Evolutionary conservation across 2,113 vertebrate genomes (phyloP), one percentile per base, ranked within the genome.

Genomic region (Hepsetus odoe): DNA sequence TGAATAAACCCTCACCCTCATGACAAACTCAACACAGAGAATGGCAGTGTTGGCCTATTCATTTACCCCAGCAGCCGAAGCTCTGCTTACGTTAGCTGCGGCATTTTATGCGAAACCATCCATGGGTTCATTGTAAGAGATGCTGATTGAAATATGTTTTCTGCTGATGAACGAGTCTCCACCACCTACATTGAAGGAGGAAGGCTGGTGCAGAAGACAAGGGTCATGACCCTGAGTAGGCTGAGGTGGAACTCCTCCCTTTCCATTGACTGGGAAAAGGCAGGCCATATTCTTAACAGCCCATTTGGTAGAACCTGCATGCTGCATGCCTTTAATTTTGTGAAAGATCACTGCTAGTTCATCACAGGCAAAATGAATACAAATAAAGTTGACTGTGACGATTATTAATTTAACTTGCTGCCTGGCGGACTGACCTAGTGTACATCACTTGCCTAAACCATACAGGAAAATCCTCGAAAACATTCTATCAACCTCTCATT

Each of bases 41-140:
- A 62, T 58, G 6, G 51, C 53, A 80, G 26, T 80, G 53, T 83
- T 80, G 16, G 32, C 28, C 9, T 3, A 24, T 46, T 12, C 38
- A 20, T 64, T 80, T 51, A 73, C 74, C 65, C 18, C 68, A 22
- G 20, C 55, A 74, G 28, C 14, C 53, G 13, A 62, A 8, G 13
- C 24, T 66, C 42, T 53, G 81, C 84, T 82, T 85, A 82, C 84
- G 78, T 67, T 85, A 56, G 65, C 51, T 44, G 42, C 75, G 80
- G 65, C 80, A 80, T 85, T 85, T 82, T 56, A 71, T 62, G 16
- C 53, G 65, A 51, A 56, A 80, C 71, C 59, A 22, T 12, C 53
- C 74, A 80, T 51, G 66, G 26, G 26, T 24, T 74, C 71, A 77
- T 80, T 80, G 80, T 80, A 42, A 38, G 44, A 67, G 61, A 85